Base-by-base conservation (phyloP, 1,140 invertebrate species). In the Spodoptera litura region DNA sequence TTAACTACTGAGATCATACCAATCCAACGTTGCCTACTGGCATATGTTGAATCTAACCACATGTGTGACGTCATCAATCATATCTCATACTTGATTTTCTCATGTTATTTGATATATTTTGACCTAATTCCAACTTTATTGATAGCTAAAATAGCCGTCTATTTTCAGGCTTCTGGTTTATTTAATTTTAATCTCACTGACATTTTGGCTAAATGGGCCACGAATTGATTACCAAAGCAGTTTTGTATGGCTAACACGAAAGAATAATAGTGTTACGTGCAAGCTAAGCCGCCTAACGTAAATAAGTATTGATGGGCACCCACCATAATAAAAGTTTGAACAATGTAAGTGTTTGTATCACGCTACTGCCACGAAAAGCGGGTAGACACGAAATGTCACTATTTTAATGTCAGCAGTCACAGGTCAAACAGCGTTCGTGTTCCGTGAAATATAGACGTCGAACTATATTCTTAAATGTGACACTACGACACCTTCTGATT, bases 341-440 rank as follows among this genome's bases (percentile, higher is more conserved):
- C 55, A 61, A 27, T 71, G 20, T 66, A 81, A 78, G 58, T 76
- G 72, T 75, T 72, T 66, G 72, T 27, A 76, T 79, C 77, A 82
- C 81, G 81, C 77, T 49, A 82, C 49, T n/a, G 66, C 31, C 66
- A 61, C 53, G 75, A 12, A 56, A 38, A 44, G 58, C 59, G 20
- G 71, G 58, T 58, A 73, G 78, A 70, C 81, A 82, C 78, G 81
- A 82, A 82, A 82, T 82, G 78, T 77, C 81, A 79, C 53, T 35
- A 38, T 61, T 78, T 25, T 78, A 78, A 78, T 78, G 76, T 71
- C 76, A 78, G 64, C 76, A 78, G 76, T 71, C 66, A 71, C 59
- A 53, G 59, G 25, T 64, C 58, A 55, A 75, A 64, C 44, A 15
- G 58, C 8, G 71, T 74, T 74, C 71, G 59, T 38, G 73, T 75